Evolutionary conservation across 2,113 vertebrate genomes (phyloP), one percentile per base, ranked within the genome.

Genomic region (Pampusana beccarii): DNA sequence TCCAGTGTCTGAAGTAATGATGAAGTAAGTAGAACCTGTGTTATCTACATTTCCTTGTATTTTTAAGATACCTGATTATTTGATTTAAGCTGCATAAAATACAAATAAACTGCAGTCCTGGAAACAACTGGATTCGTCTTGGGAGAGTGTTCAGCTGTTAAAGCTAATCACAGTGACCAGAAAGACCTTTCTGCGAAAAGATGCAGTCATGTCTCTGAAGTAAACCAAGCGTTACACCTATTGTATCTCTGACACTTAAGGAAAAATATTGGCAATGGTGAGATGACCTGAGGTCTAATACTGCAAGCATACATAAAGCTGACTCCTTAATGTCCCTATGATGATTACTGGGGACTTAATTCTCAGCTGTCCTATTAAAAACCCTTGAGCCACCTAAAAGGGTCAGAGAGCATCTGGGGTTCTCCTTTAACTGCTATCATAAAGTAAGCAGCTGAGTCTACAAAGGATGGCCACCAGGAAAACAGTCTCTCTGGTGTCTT

Each of bases 301-400:
- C 61, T 79, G 72, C 80, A 71, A 88, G 46, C 38, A 38, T 42
- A 31, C 34, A 29, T 24, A 54, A n/a, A 81, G 84, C 82, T 81
- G 75, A 72, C 62, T 94, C 83, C 58, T 51, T 92, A 79, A 89
- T 36, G 54, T 65, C 60, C 54, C 86, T 62, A 5, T 50, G 57
- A 72, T 88, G 73, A 86, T 92, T 87, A 54, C 69, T 66, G 75
- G 57, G 85, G 82, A 80, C 85, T 92, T 92, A 95, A 97, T 83
- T 88, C 96, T 93, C 96, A 96, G 62, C 90, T 88, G 93, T 83
- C 92, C 83, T 65, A 96, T 95, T 96, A 96, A 97, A 97, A 90
- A 69, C 57, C 84, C 80, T 92, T 96, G 70, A 97, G 84, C 64
- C 94, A 97, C 50, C 94, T 94, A 86, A 97, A 94, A 97, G 79